Evolutionary conservation across 2,113 vertebrate species (phyloP), one percentile per base, ranked within the genome.

Genomic region (Ellobius talpinus): DNA sequence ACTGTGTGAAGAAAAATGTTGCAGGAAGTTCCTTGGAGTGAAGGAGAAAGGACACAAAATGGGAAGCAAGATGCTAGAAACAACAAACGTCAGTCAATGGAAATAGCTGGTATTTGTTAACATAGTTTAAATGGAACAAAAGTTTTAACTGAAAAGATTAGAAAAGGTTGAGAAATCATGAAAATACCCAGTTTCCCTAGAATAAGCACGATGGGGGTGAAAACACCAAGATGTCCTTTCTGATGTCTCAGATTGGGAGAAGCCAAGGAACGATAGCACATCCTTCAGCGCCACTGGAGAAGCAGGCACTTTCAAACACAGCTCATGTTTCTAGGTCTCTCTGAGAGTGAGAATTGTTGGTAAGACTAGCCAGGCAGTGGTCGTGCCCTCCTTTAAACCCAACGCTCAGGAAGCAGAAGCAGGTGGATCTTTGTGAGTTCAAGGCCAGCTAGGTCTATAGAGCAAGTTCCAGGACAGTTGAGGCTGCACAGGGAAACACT

Each of bases 1-100:
- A n/a, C 45, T 45, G 8, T 5, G 10, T 12, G 61, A 78, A 90
- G 9, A 66, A 24, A 90, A 84, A 36, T 23, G 16, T 63, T 70
- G 66, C 82, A 86, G 19, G 70, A 78, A 91, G 33, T 87, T 95
- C 47, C 94, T 84, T 52, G 91, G 66, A 14, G 47, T 84, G 31
- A 89, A 63, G 90, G 36, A 76, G 91, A 90, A 90, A 81, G 52
- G 47, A 16, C n/a, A 33, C 12, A 36, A 84, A 74, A 93, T 16
- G 39, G 36, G 82, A 93, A 85, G 42, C 52, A 65, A n/a, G 65
- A 24, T 73, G 47, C n/a, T 77, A 66, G 45, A 87, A 93, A 90
- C 76, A 52, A n/a, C 63, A 92, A 89, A 29, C 31, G 16, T 81
- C 31, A 94, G 63, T 77, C 78, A 26, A 84, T 31, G 65, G 61